A percentile compares a stretch with the other conserved stretches of the same genome.
Evolutionary conservation across 2,797 vertebrate genomes (phyloP).

Genomic region (Enteromius unitaeniatus): DNA sequence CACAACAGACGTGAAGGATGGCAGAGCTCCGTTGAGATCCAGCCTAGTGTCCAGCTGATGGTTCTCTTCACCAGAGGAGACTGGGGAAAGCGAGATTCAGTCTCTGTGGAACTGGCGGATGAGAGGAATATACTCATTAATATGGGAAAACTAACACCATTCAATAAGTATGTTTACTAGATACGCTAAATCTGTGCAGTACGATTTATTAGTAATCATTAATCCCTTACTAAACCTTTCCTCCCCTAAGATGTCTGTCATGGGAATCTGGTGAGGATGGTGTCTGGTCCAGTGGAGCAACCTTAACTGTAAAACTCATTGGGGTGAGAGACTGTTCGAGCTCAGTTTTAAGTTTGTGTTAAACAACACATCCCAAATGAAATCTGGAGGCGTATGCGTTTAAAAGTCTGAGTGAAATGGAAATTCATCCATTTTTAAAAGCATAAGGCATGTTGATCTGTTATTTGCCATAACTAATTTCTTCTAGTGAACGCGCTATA

Average conservation of each 20-base stretch:
- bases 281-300: conserved; percentile 69
- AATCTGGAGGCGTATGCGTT: neutral
- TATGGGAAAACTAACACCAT: conserved; percentile 77
- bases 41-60: conserved; percentile 70
- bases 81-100: conserved; percentile 73
- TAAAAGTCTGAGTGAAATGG: neutral
- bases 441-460: neutral
- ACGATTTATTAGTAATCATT: neutral
- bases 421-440: neutral
- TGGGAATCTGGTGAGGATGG: conserved; percentile 82
- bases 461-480: neutral
- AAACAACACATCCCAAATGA: neutral
- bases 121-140: conserved; percentile 68
- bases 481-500: neutral
- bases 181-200: neutral
- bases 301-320: conserved; percentile 70
- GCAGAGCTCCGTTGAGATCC: conserved; percentile 70
- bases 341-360: neutral
- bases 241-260: conserved; percentile 73
- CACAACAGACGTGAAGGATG: conserved; percentile 63
- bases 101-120: conserved; percentile 76
- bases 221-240: neutral
- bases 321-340: conserved; percentile 60
- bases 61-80: conserved; percentile 79
- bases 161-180: conserved; percentile 72